Evolutionary conservation across 2,113 vertebrate genomes (phyloP), one percentile per base, ranked within the genome.

Genomic region (Octodon degus): DNA sequence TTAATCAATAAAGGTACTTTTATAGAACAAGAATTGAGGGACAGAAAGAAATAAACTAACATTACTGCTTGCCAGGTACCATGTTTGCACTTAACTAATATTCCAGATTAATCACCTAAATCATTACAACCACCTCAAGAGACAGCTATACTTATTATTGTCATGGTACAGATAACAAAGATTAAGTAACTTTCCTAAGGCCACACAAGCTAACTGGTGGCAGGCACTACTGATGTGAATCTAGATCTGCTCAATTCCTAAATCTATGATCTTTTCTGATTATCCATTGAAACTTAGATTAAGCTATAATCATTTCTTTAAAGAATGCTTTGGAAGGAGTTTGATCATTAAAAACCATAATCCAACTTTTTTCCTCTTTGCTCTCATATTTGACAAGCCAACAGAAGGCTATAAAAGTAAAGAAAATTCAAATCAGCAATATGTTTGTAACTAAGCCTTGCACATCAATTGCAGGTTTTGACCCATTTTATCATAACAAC

Each of bases 301-400:
- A 72, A 93, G 47, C 43, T 37, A 87, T 37, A 67, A 89, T 70
- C 4, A 50, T 88, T 65, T 96, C 20, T 89, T 93, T 67, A 37
- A 72, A 90, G 85, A 90, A 94, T 63, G 47, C 14, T 90, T 92
- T 37, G 87, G 22, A 88, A 94, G 40, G 27, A 89, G 60, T 90
- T 53, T 62, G 24, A 88, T 94, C 47, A 77, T 20, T 55, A 50
- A 95, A 93, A 91, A 67, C 40, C n/a, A 25, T 24, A 79, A 70
- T 2, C 12, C 30, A 86, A 72, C 5, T 11, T 93, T 76, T 43
- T 94, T 76, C 20, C 63, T n/a, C 37, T 94, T 90, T 88, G 40
- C 53, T 83, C 32, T 58, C 25, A 79, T 85, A 25, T 89, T 34
- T 85, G 12, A 68, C 87, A 90, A 89, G 20, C 25, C 80, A 55